phyloP scores from a whole-genome alignment of 2,888 invertebrate genomes.

The Leistus spinibarbis region DNA sequence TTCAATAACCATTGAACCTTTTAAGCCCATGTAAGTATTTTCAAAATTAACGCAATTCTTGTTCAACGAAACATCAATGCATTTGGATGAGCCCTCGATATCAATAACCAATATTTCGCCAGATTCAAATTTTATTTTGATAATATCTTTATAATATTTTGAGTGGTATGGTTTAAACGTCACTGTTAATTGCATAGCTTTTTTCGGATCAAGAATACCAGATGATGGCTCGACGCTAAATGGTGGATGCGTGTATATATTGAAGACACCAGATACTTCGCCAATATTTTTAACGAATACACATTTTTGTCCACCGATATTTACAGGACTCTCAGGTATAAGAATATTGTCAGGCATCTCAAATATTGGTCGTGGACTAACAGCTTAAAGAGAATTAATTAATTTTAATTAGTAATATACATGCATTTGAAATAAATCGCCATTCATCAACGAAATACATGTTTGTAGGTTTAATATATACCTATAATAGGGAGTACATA shows the following conservation, averaged over 20 bases:
- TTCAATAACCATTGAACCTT: slow-evolving; percentile 59
- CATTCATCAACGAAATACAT: too few relatives aligned
- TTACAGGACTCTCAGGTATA: slow-evolving; percentile 61
- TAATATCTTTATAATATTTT: slow-evolving; percentile 56
- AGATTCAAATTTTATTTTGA: slow-evolving; percentile 55
- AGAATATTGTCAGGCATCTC: slow-evolving; percentile 65
- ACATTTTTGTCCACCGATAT: slow-evolving; percentile 58
- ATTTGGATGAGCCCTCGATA: slow-evolving; percentile 57
- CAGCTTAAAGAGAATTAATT: slow-evolving; percentile 52
- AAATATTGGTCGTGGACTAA: slow-evolving; percentile 63
- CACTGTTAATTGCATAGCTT: slow-evolving; percentile 60
- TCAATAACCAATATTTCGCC: slow-evolving; percentile 61
- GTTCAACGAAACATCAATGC: slow-evolving; percentile 60
- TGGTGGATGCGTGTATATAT: slow-evolving; percentile 55
- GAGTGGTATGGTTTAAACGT: slow-evolving; percentile 59
- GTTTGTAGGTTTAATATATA: slow-evolving; percentile 48
- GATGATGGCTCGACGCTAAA: slow-evolving; percentile 63
- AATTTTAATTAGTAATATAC: neutral
- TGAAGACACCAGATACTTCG: slow-evolving; percentile 59
- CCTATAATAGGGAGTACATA: slow-evolving; percentile 67
- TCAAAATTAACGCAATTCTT: slow-evolving; percentile 60
- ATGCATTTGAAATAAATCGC: too few relatives aligned
- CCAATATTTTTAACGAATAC: slow-evolving; percentile 65
- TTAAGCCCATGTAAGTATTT: slow-evolving; percentile 65
- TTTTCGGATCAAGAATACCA: slow-evolving; percentile 59